These are phyloP conservation scores for Rhynchonema sp. DNA, from an alignment of 2,888 invertebrate species.

Conservation along the genomic window DNA sequence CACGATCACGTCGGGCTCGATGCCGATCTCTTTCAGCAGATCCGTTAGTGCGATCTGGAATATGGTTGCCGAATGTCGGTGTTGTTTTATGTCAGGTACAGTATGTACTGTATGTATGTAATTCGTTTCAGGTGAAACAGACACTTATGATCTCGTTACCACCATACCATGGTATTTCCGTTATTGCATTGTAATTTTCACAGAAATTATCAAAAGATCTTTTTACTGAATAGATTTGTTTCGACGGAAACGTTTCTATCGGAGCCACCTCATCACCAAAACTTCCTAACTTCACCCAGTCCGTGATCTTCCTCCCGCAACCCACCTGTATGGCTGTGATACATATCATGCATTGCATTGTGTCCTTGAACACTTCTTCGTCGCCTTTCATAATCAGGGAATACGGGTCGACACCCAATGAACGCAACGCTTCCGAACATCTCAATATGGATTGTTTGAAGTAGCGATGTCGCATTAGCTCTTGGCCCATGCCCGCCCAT, in stretches of 20 bases:
- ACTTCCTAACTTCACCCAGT: too few species aligned
- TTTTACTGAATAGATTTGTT: too few species aligned
- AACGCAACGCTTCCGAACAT: constrained; percentile 53
- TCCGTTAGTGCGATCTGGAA: constrained; percentile 70
- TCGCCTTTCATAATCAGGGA: constrained; percentile 54
- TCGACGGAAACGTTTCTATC: too few species aligned
- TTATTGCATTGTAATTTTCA: too few species aligned
- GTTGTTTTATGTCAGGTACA: background rate
- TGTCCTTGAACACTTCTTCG: constrained; percentile 51
- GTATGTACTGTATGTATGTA: background rate
- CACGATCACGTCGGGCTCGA: constrained; percentile 72
- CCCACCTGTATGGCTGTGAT: constrained; percentile 75
- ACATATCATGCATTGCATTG: constrained; percentile 64
- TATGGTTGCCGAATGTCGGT: background rate
- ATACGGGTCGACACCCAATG: constrained; percentile 61
- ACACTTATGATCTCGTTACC: too few species aligned
- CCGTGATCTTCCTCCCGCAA: background rate
- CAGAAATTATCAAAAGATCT: too few species aligned
- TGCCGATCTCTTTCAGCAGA: constrained; percentile 48
- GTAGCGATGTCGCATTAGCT: constrained; percentile 55
- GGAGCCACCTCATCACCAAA: too few species aligned
- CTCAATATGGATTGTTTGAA: constrained; percentile 58
- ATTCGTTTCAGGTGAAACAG: background rate
- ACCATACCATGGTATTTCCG: too few species aligned
- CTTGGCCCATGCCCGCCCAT: constrained; percentile 84